These are phyloP conservation scores for Struthio camelus DNA, from an alignment of 2,113 vertebrate genomes.

Conservation along the genomic window DNA sequence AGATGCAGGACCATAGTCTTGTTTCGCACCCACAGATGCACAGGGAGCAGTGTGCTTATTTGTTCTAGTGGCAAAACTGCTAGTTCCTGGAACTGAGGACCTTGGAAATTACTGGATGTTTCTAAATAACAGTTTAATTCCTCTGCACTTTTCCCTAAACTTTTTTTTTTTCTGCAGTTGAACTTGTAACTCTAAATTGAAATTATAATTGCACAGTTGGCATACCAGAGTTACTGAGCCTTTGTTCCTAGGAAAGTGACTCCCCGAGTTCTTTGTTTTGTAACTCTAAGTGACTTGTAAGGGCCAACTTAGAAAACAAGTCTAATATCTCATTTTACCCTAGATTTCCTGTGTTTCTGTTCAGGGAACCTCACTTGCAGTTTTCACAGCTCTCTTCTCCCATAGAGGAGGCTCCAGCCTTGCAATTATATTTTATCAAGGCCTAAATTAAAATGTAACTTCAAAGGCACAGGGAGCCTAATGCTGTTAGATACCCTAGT, in stretches of 20 bases:
- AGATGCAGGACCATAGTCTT: fast-evolving
- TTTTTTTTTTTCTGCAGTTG: not conserved
- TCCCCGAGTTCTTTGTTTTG: not conserved
- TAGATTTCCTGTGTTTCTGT: not conserved
- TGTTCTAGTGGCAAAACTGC: not conserved
- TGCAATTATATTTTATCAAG: not conserved
- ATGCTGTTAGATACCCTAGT: not conserved
- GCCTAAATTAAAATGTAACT: not conserved
- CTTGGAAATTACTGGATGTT: not conserved
- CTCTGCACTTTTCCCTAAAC: not conserved
- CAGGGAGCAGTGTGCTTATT: not conserved
- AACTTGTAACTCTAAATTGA: not conserved
- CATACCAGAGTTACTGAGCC: not conserved
- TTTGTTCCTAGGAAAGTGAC: not conserved
- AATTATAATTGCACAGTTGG: not conserved
- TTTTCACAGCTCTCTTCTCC: not conserved
- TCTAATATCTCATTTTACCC: not conserved
- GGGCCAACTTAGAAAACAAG: not conserved
- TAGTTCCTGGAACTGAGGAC: not conserved
- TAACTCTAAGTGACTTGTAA: not conserved
- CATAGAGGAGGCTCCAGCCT: not conserved
- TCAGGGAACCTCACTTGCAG: not conserved
- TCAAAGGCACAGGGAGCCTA: not conserved
- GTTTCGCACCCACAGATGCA: not conserved
- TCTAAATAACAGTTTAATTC: not conserved